Evolutionary conservation across 1,140 invertebrate species (phyloP).

Genomic region (Drosophila sturtevanti): DNA sequence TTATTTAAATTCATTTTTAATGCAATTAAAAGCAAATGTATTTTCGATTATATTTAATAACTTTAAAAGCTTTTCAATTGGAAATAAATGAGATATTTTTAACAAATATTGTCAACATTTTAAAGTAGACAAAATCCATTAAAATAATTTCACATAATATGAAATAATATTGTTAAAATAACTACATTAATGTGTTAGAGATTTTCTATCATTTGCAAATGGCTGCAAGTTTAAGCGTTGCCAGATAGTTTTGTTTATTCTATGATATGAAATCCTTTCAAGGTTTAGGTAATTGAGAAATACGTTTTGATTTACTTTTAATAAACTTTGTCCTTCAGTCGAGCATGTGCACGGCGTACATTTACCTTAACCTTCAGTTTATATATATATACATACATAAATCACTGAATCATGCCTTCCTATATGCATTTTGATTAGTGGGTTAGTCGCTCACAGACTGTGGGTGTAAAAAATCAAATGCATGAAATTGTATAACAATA

Average conservation of each 20-base stretch:
- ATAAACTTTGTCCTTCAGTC: conserved; percentile 15
- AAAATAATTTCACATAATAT: neutral
- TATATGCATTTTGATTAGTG: conserved; percentile 16
- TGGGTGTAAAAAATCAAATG: conserved; percentile 9
- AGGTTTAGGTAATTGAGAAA: too few species aligned
- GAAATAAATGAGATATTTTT: neutral
- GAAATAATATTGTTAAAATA: too few species aligned
- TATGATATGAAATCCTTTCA: neutral
- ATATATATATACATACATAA: conserved; percentile 8
- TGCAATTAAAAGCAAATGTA: neutral
- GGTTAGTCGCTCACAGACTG: conserved; percentile 4
- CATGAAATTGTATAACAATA: conserved; percentile 5
- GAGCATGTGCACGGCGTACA: conserved; percentile 4
- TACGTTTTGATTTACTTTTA: neutral
- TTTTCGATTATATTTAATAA: neutral
- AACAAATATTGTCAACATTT: neutral
- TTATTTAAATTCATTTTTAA: neutral
- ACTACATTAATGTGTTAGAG: too few species aligned
- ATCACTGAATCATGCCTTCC: conserved; percentile 11
- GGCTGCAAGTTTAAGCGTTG: too few species aligned
- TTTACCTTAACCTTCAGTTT: conserved; percentile 11
- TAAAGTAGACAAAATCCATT: neutral
- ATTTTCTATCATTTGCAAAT: too few species aligned
- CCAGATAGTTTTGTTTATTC: too few species aligned
- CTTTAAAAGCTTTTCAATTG: neutral